Evolutionary conservation across 2,888 invertebrate genomes (phyloP).

Genomic region (Tetropium fuscum): DNA sequence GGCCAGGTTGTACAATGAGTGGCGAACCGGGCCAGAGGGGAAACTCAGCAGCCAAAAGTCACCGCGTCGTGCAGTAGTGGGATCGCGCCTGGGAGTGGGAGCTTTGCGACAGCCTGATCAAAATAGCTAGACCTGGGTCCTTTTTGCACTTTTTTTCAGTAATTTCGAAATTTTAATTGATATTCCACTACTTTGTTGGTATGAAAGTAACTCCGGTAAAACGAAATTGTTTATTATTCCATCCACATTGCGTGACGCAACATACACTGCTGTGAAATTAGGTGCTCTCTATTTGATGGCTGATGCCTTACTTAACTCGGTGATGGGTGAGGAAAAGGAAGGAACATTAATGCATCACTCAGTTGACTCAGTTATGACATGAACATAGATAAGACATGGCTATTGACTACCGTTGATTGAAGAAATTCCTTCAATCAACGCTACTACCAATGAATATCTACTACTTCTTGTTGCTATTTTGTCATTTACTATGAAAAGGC

Average conservation of each 20-base stretch:
- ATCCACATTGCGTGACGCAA: too few species aligned
- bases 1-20: constrained; percentile 96
- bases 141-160: constrained; percentile 69
- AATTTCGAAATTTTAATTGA: constrained; percentile 14
- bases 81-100: constrained; percentile 97
- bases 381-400: too few species aligned
- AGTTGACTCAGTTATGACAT: too few species aligned
- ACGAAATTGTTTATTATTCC: background rate
- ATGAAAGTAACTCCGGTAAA: background rate
- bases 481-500: too few species aligned
- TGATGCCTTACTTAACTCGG: background rate
- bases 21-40: constrained; percentile 99
- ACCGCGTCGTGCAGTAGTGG: constrained; percentile 99
- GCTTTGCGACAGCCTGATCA: constrained; percentile 88
- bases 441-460: too few species aligned
- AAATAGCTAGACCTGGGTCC: constrained; percentile 80
- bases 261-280: background rate
- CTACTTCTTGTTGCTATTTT: too few species aligned
- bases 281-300: background rate
- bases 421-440: too few species aligned
- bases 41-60: constrained; percentile 99
- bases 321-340: background rate
- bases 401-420: too few species aligned
- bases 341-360: background rate
- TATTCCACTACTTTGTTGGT: background rate